Base-by-base conservation (phyloP, 2,797 vertebrate genomes). In the Syngnathus rostellatus region DNA sequence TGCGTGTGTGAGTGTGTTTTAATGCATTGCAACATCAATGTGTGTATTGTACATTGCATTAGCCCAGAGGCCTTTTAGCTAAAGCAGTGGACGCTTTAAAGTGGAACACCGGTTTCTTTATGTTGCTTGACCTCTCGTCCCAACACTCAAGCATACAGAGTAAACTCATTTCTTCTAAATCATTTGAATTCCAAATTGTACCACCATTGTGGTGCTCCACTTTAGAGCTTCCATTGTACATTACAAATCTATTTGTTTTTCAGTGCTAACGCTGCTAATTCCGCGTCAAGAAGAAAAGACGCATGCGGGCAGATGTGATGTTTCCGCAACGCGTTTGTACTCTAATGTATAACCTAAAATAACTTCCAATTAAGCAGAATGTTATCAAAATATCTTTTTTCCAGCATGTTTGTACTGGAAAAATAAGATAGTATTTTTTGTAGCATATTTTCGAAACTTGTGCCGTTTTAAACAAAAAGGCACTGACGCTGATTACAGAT, bases 1-100 rank as follows among this genome's bases (percentile, higher is more conserved):
- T 50, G 48, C 7, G 16, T 19, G 19, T 9, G 6, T 25, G 8
- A 1, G 25, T 55, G 21, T 58, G 72, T 58, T 76, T 79, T 75
- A 61, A 75, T 75, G 0, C 63, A 39, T 51, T 5, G 25, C 25
- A 37, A 23, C 12, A n/a, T 61, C 41, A 12, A 12, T 43, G 17
- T 45, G 54, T 74, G 74, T 76, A 77, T 54, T 77, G 77, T 75
- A 62, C 60, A 62, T 46, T 25, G 60, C 60, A 62, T 31, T 8
- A 89, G 85, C 82, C 86, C 79, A 86, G 85, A 85, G 87, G 85
- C 86, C 86, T 89, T 89, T 89, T 60, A 71, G 77, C 85, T 86
- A 8, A 45, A 45, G 25, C 17, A 38, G 55, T 19, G 55, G 55
- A 58, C 14, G 2, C 54, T 57, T 14, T 25, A 57, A 57, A 37